A percentile compares a stretch with the other conserved stretches of the same genome.
Conservation (phyloP, 2,888 invertebrate genomes). For the Xestia c-nigrum region DNA sequence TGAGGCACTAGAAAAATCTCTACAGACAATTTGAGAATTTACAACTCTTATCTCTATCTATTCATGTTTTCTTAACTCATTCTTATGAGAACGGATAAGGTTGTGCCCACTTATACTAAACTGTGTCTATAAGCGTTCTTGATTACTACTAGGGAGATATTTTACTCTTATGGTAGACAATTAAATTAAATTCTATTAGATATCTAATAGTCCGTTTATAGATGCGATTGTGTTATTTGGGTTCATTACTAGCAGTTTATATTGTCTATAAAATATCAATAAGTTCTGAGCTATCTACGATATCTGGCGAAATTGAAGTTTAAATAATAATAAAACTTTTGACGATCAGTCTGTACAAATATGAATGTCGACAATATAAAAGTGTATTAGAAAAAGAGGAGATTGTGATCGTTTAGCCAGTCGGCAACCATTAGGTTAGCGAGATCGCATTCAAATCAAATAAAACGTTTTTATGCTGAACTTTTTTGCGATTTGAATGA, state of each 20-base stretch:
- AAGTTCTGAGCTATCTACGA: slow-evolving; percentile 19
- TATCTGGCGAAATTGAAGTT: slow-evolving; percentile 31
- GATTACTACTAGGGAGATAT: too few species aligned
- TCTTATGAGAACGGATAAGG: too few species aligned
- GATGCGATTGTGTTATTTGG: too few species aligned
- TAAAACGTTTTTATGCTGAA: background rate
- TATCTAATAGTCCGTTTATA: too few species aligned
- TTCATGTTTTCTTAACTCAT: too few species aligned
- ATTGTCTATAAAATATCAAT: slow-evolving; percentile 34
- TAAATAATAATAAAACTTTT: slow-evolving; percentile 53
- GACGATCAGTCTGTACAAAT: slow-evolving; percentile 35
- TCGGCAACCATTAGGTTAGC: background rate
- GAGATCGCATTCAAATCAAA: background rate
- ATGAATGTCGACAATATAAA: background rate
- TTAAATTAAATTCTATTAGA: too few species aligned
- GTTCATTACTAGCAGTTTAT: slow-evolving; percentile 36
- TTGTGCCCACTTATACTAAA: too few species aligned
- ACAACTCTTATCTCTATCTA: too few species aligned
- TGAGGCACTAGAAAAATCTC: too few species aligned
- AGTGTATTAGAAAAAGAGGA: slow-evolving; percentile 7
- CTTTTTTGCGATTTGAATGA: background rate
- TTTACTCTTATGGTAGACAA: too few species aligned
- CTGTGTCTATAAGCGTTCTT: too few species aligned
- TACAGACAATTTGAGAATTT: too few species aligned
- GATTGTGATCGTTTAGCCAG: background rate